Evolutionary conservation across 2,113 vertebrate genomes (phyloP).

Genomic region (Embiotoca jacksoni): DNA sequence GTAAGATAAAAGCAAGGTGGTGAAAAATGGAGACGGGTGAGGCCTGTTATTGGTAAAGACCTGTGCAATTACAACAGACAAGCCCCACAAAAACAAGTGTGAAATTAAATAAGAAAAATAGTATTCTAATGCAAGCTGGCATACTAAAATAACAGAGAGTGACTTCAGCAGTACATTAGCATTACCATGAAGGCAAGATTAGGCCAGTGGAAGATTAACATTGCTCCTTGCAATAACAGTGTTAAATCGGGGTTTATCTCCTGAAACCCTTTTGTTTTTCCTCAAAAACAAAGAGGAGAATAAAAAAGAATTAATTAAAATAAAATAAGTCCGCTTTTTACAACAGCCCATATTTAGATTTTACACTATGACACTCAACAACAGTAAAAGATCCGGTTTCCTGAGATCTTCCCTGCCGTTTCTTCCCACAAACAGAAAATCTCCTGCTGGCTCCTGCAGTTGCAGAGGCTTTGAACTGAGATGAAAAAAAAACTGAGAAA

Average conservation of each 20-base stretch:
- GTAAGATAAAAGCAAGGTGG: background rate
- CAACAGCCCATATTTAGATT: conserved; percentile 60
- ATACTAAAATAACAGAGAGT: conserved; percentile 39
- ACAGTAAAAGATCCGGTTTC: conserved; percentile 69
- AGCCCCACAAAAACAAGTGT: background rate
- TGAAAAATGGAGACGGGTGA: conserved; percentile 15
- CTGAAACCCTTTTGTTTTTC: conserved; percentile 27
- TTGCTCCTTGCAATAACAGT: conserved; percentile 27
- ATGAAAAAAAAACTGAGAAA: conserved; percentile 66
- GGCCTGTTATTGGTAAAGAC: background rate
- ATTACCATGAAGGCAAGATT: background rate
- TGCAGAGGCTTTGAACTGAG: conserved; percentile 77
- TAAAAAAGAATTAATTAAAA: conserved; percentile 58
- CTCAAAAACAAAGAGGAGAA: conserved; percentile 42
- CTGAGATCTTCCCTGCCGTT: conserved; percentile 71
- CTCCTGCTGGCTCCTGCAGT: conserved; percentile 77
- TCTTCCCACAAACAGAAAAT: conserved; percentile 77
- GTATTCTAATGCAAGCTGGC: background rate
- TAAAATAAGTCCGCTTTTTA: conserved; percentile 54
- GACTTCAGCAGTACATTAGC: conserved; percentile 32
- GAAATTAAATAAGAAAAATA: conserved; percentile 14
- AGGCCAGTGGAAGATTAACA: conserved; percentile 25
- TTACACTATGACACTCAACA: conserved; percentile 65
- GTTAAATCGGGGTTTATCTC: conserved; percentile 39
- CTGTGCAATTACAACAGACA: background rate